Base-by-base conservation (phyloP, 2,797 vertebrate genomes). In the Pelodytes ibericus region DNA sequence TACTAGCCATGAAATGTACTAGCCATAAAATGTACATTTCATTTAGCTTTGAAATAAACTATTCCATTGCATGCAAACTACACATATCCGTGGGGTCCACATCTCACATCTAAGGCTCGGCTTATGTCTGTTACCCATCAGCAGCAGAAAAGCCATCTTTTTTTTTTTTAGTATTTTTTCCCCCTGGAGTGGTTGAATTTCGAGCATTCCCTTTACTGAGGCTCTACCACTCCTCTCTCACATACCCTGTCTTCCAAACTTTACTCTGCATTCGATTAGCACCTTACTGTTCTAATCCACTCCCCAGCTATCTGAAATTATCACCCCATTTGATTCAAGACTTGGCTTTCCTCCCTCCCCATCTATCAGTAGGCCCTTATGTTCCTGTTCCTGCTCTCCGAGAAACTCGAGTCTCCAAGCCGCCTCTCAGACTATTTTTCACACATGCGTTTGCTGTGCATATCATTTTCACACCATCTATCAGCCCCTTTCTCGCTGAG, bases 271-370 rank as follows among this genome's bases (percentile, higher is more conserved):
- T 73, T 73, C 71, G 63, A 79, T 79, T 79, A 79, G 71, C 76
- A 79, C 76, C 76, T 79, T 71, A 63, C 76, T 79, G 70, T 63
- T 79, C 71, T 79, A 79, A 79, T 79, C 76, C 76, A 53, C 70
- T 79, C 71, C 76, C 76, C 76, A 73, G 76, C 76, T 79, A 71
- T 71, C 76, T 79, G 56, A 79, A 79, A 79, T 79, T 79, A 79
- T 79, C 76, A 73, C 76, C 76, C 76, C 76, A 79, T 79, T 79
- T 79, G 56, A 79, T 79, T 79, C 70, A 73, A 73, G 71, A 79
- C 76, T 79, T 78, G 63, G 76, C 62, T 67, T 71, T 68, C 44
- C 71, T 67, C 57, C 58, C 57, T 31, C 68, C 57, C n/a, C 71
- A 73, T 79, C 63, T 73, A 73, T 73, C 76, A 79, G 69, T 79